Evolutionary conservation across 2,888 invertebrate genomes (phyloP).

Genomic region (Tortricodes alternella): DNA sequence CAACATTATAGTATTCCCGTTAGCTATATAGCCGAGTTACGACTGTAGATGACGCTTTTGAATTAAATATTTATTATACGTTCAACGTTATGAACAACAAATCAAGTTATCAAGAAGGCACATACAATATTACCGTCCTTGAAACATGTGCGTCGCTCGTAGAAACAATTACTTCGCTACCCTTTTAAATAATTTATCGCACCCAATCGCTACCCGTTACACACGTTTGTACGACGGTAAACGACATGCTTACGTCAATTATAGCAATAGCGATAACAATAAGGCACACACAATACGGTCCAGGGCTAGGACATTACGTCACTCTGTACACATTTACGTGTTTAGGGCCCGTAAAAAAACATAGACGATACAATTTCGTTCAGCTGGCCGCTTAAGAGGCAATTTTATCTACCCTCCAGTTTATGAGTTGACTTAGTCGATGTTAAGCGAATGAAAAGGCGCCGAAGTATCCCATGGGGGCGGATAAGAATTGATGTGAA

Average conservation of each 20-base stretch:
- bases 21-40: background rate
- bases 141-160: no score
- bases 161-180: no score
- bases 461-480: background rate
- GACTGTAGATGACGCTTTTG: background rate
- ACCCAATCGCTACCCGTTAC: background rate
- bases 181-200: no score
- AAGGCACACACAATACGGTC: background rate
- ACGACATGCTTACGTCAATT: no score
- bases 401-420: constrained; percentile 20
- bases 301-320: background rate
- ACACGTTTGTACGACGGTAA: no score
- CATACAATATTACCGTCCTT: no score
- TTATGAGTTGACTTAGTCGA: constrained; percentile 26
- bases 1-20: no score
- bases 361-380: constrained; percentile 3
- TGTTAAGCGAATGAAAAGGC: constrained; percentile 25
- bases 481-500: constrained; percentile 19
- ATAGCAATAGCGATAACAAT: background rate
- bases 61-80: no score
- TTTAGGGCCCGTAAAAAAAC: constrained; percentile 7
- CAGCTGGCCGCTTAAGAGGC: constrained; percentile 16
- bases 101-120: background rate
- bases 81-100: no score
- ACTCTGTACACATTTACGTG: background rate